phyloP scores from a whole-genome alignment of 1,140 invertebrate species.

The Pogonomyrmex californicus region DNA sequence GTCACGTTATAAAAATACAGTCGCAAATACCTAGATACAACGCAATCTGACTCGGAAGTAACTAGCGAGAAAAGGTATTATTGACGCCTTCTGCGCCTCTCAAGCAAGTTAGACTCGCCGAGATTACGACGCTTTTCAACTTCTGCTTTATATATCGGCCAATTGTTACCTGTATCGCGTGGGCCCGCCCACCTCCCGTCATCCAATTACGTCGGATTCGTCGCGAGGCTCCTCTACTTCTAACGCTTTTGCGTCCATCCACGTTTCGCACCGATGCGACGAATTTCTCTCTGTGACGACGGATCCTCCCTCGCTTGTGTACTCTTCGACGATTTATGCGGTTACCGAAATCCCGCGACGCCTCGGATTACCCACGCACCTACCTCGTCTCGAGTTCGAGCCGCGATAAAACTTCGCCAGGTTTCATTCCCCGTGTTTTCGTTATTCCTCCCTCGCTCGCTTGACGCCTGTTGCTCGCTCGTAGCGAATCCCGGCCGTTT shows the following conservation, averaged over 20 bases:
- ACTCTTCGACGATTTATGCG: conserved; percentile 35
- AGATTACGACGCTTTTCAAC: background rate
- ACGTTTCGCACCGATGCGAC: conserved; percentile 15
- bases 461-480: conserved; percentile 53
- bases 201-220: conserved; percentile 69
- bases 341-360: conserved; percentile 34
- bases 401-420: conserved; percentile 38
- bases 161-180: background rate
- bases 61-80: too few species aligned
- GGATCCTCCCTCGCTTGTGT: background rate
- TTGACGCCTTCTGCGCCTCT: background rate
- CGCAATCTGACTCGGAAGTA: too few species aligned
- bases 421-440: conserved; percentile 40
- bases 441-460: conserved; percentile 51
- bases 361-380: background rate
- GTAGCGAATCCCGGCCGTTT: conserved; percentile 41
- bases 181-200: conserved; percentile 64
- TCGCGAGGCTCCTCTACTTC: conserved; percentile 72
- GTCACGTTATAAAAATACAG: too few species aligned
- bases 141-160: background rate
- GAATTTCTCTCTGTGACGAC: background rate
- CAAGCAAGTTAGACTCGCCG: background rate
- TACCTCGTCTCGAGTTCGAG: conserved; percentile 35
- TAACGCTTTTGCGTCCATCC: conserved; percentile 5
- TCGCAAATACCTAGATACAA: too few species aligned